These are phyloP conservation scores for Balaenoptera acutorostrata DNA, from an alignment of 2,113 vertebrate species.

Conservation along the genomic window DNA sequence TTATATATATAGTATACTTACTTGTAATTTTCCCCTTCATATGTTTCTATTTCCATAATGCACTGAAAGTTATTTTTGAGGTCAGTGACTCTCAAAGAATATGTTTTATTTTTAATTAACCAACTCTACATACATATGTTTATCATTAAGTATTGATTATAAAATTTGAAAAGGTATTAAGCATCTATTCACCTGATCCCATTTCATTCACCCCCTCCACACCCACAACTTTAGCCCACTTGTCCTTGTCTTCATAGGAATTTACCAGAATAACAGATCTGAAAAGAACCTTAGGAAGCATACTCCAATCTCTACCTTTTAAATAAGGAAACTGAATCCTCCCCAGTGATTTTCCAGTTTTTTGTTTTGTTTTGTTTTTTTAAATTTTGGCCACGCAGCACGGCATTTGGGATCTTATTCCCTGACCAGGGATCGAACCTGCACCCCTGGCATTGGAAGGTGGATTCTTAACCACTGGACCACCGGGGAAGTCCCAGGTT, in stretches of 20 bases:
- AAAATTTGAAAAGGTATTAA: background rate
- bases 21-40: background rate
- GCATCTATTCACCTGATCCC: background rate
- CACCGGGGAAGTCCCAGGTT: background rate
- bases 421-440: too few species aligned
- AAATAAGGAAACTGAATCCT: background rate
- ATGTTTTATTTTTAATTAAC: constrained; percentile 16
- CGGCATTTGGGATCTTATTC: too few species aligned
- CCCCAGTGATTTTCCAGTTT: background rate
- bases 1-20: background rate
- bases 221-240: background rate
- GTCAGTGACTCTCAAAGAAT: background rate
- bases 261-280: background rate
- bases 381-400: rapidly evolving
- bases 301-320: background rate
- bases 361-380: too few species aligned
- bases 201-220: background rate
- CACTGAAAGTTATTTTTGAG: background rate
- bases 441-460: too few species aligned
- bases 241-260: background rate
- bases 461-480: too few species aligned
- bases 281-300: background rate
- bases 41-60: background rate
- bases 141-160: background rate
- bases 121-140: background rate